Conservation (phyloP, 2,797 vertebrate species). For the Enteromius argenteus region DNA sequence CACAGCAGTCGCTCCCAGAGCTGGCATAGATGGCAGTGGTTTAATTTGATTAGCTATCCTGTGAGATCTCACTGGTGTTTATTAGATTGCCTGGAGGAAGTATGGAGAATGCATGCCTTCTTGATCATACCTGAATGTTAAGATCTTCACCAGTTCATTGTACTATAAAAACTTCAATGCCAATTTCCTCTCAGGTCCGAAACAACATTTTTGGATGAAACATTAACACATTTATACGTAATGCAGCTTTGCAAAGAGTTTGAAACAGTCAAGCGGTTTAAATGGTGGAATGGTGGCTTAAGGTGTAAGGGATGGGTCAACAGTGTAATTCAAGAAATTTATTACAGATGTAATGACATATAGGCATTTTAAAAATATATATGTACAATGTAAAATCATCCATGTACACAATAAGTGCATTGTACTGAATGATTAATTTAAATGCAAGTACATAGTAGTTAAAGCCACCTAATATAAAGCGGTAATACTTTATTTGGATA, state of each 20-base stretch:
- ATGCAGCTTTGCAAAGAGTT: background rate
- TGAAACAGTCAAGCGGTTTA: background rate
- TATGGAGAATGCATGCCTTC: background rate
- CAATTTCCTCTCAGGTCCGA: background rate
- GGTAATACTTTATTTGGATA: background rate
- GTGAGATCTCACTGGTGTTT: constrained; percentile 11
- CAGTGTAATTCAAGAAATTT: no score
- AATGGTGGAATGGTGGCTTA: background rate
- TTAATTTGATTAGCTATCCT: constrained; percentile 37
- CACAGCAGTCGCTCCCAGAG: background rate
- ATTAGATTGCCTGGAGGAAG: constrained; percentile 15
- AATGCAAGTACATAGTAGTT: no score
- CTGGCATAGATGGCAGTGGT: background rate
- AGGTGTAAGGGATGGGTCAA: no score
- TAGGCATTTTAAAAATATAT: no score
- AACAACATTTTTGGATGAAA: background rate
- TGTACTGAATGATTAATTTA: no score
- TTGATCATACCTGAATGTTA: background rate
- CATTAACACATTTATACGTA: background rate
- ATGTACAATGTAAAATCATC: no score
- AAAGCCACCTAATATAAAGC: no score
- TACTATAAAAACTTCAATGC: background rate
- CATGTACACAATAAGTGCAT: no score
- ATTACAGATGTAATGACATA: no score
- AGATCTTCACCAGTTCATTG: background rate